phyloP scores from a whole-genome alignment of 2,888 invertebrate species.

The Mythimna pallens region DNA sequence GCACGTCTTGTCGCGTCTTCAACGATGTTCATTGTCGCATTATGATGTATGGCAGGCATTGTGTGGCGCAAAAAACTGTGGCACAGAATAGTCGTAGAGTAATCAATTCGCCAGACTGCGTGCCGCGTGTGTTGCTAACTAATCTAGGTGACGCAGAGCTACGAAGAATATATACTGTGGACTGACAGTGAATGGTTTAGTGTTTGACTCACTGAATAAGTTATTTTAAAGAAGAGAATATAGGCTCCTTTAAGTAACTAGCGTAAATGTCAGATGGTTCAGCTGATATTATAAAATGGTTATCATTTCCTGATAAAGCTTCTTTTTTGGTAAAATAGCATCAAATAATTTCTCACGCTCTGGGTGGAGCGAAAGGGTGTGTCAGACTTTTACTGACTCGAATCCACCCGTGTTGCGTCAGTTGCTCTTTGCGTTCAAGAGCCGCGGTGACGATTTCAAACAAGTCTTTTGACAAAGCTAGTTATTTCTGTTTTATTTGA shows the following conservation, averaged over 20 bases:
- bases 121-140: conserved; percentile 82
- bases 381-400: too few species aligned
- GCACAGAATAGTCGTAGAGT: conserved; percentile 71
- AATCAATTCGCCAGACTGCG: conserved; percentile 83
- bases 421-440: too few species aligned
- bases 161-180: conserved; percentile 63
- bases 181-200: background rate
- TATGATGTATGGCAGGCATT: conserved; percentile 63
- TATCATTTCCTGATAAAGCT: background rate
- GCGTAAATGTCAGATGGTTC: background rate
- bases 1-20: conserved; percentile 55
- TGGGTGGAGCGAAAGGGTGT: too few species aligned
- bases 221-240: background rate
- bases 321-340: too few species aligned
- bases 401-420: too few species aligned
- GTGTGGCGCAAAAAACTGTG: conserved; percentile 77
- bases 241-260: background rate
- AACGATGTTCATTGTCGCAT: conserved; percentile 53
- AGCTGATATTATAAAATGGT: background rate
- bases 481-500: too few species aligned
- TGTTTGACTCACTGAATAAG: background rate
- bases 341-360: too few species aligned
- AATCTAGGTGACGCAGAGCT: conserved; percentile 74
- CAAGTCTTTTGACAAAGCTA: too few species aligned
- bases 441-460: too few species aligned